Conservation (phyloP, 2,113 vertebrate species). For the Erythrolamprus reginae region DNA sequence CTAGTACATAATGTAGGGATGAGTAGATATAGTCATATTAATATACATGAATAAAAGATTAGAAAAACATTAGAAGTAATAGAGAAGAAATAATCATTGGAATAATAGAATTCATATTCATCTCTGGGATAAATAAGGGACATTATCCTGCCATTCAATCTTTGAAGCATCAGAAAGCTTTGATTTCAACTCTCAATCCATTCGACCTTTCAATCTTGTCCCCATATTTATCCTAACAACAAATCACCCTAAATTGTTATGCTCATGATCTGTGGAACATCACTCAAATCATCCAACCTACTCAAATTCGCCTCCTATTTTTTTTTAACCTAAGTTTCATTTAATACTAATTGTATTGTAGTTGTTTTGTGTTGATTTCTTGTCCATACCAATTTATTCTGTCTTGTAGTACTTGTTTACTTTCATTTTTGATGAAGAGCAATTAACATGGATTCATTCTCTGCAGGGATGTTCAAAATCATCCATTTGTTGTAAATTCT, state of each 20-base stretch:
- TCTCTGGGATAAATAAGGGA: no score
- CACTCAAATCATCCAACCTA: not conserved
- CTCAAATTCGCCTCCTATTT: not conserved
- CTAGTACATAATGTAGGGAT: no score
- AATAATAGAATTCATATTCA: no score
- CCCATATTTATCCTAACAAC: not conserved
- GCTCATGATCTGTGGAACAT: not conserved
- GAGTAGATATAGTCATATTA: no score
- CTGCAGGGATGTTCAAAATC: not conserved
- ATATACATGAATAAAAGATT: no score
- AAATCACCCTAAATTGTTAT: not conserved
- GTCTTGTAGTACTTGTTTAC: not conserved
- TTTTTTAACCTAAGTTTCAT: not conserved
- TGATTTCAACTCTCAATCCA: not conserved
- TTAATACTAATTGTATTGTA: not conserved
- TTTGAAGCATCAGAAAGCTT: not conserved
- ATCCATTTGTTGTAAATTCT: not conserved
- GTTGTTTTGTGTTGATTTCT: not conserved
- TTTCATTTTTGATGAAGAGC: not conserved
- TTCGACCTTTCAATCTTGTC: not conserved
- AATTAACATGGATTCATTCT: not conserved
- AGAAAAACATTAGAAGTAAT: no score
- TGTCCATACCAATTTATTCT: not conserved
- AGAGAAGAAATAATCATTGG: no score
- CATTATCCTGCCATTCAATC: not conserved